Evolutionary conservation across 2,888 invertebrate genomes (phyloP).

Genomic region (Tupiocoris notatus): DNA sequence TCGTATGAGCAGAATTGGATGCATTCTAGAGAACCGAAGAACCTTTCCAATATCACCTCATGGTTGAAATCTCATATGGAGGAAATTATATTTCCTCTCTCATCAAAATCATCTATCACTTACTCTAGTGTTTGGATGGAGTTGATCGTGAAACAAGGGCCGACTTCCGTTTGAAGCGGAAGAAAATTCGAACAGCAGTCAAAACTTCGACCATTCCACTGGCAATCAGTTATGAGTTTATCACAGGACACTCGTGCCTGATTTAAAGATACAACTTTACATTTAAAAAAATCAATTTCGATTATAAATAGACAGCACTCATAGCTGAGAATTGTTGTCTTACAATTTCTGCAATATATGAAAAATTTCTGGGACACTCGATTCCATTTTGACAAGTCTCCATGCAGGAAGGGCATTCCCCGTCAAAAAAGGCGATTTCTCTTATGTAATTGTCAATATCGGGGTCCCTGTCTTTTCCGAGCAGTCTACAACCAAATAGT

Average conservation of each 20-base stretch:
- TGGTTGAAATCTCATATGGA: too few species aligned
- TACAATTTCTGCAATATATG: conserved; percentile 45
- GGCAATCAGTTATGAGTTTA: conserved; percentile 49
- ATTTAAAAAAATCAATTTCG: neutral
- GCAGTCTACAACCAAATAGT: conserved; percentile 46
- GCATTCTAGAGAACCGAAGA: too few species aligned
- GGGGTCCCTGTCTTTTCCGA: conserved; percentile 52
- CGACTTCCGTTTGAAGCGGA: conserved; percentile 50
- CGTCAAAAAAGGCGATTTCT: conserved; percentile 63
- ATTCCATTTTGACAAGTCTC: conserved; percentile 55
- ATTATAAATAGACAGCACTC: neutral
- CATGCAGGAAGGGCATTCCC: conserved; percentile 60
- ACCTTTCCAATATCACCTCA: too few species aligned
- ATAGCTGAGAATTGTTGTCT: neutral
- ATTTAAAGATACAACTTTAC: neutral
- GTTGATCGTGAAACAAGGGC: conserved; percentile 51
- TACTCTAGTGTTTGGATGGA: conserved; percentile 48
- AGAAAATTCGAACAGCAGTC: conserved; percentile 51
- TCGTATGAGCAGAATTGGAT: too few species aligned
- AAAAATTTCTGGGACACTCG: conserved; percentile 49
- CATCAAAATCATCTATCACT: conserved; percentile 36
- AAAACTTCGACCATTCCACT: conserved; percentile 50
- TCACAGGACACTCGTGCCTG: conserved; percentile 54
- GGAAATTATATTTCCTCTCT: conserved; percentile 2
- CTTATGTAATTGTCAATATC: conserved; percentile 59